These are phyloP conservation scores for Melanaphis sacchari DNA, from an alignment of 1,140 invertebrate genomes.

Conservation along the genomic window DNA sequence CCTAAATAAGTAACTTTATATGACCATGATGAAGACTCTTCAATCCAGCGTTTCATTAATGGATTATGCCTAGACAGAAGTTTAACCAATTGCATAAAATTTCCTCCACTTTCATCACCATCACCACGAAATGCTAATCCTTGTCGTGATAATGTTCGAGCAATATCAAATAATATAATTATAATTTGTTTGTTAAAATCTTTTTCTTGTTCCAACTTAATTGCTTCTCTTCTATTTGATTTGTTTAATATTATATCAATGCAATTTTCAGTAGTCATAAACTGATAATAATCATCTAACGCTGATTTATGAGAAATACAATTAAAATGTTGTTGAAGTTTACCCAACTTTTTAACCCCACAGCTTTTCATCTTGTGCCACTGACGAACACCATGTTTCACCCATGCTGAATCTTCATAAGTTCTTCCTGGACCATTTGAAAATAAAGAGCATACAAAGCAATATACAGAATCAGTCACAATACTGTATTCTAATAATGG, in stretches of 20 bases:
- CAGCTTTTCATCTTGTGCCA: not conserved
- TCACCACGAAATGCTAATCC: constrained; percentile 15
- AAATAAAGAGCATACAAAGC: constrained; percentile 43
- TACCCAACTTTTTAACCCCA: not conserved
- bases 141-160: constrained; percentile 5
- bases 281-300: not conserved
- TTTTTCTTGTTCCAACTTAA: not conserved
- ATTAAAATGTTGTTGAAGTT: constrained; percentile 37
- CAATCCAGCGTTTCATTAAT: too few relatives aligned
- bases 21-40: too few relatives aligned
- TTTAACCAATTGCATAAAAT: constrained; percentile 26
- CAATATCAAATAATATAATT: constrained; percentile 6
- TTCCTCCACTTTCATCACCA: not conserved
- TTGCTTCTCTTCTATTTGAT: not conserved
- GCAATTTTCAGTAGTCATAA: not conserved
- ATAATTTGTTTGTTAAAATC: not conserved
- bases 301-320: constrained; percentile 18
- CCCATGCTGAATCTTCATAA: not conserved
- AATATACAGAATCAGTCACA: not conserved
- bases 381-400: not conserved
- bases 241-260: constrained; percentile 25
- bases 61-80: not conserved
- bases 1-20: too few relatives aligned
- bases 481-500: constrained; percentile 41
- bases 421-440: not conserved